Conservation (phyloP, 2,113 vertebrate genomes). For the Gasterosteus nipponicus region DNA sequence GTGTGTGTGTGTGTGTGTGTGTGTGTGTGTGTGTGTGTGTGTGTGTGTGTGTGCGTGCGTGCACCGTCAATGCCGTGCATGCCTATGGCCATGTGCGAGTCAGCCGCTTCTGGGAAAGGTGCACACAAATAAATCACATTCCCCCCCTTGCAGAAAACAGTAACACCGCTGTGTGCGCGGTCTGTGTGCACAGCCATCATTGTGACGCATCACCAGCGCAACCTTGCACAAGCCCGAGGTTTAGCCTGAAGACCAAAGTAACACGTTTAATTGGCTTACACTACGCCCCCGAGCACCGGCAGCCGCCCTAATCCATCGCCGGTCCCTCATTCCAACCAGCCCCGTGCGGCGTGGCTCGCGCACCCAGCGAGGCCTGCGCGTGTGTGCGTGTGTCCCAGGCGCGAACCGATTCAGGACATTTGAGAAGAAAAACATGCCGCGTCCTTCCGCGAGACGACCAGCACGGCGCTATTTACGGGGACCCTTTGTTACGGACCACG, state of each 20-base stretch:
- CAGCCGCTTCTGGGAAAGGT: not conserved
- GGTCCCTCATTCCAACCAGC: slow-evolving; percentile 53
- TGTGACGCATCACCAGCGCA: slow-evolving; percentile 64
- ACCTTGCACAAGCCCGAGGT: slow-evolving; percentile 58
- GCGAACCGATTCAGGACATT: slow-evolving; percentile 1
- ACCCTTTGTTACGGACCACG: no score
- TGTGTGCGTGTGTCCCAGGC: slow-evolving; percentile 43
- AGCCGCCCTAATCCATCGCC: slow-evolving; percentile 68
- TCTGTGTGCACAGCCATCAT: slow-evolving; percentile 36
- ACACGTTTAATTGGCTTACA: slow-evolving; percentile 70
- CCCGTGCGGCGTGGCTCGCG: slow-evolving; percentile 11
- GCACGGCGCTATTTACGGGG: slow-evolving; percentile 32
- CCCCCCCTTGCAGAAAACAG: slow-evolving; percentile 16
- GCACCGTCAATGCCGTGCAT: slow-evolving; percentile 18
- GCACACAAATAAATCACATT: slow-evolving; percentile 11
- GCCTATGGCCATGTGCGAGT: slow-evolving; percentile 9
- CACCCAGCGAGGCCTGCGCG: not conserved
- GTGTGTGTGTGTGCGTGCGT: slow-evolving; percentile 4
- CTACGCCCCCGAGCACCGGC: slow-evolving; percentile 56
- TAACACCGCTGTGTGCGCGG: slow-evolving; percentile 1
- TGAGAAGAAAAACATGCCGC: slow-evolving; percentile 30
- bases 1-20: slow-evolving; percentile 12
- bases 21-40: slow-evolving; percentile 15
- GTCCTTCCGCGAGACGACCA: slow-evolving; percentile 31
- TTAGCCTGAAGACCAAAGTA: slow-evolving; percentile 52